Conservation (phyloP, 2,888 invertebrate species). For the Charanyca ferruginea region DNA sequence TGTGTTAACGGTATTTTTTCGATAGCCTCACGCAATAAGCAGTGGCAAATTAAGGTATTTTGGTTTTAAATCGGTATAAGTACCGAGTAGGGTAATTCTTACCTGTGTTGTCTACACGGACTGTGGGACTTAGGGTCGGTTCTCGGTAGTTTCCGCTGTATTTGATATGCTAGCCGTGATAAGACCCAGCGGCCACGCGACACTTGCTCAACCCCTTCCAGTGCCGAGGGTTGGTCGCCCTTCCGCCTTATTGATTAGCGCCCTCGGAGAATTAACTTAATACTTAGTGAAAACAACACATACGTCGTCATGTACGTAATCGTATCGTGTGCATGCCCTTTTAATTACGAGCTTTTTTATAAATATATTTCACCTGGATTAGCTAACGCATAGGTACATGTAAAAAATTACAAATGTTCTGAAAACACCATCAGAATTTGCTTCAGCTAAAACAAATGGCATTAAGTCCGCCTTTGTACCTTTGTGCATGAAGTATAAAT, state of each 20-base stretch:
- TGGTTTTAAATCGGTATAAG: slow-evolving; percentile 28
- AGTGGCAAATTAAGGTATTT: slow-evolving; percentile 37
- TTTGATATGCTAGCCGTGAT: slow-evolving; percentile 89
- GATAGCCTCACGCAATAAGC: slow-evolving; percentile 26
- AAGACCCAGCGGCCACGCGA: slow-evolving; percentile 86
- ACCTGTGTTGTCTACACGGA: slow-evolving; percentile 57
- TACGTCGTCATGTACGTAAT: slow-evolving; percentile 46
- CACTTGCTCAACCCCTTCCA: slow-evolving; percentile 88
- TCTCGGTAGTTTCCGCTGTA: slow-evolving; percentile 80
- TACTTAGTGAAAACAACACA: slow-evolving; percentile 79
- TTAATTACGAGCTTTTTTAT: slow-evolving; percentile 1
- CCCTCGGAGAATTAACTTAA: slow-evolving; percentile 81
- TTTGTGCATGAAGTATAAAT: too few relatives aligned
- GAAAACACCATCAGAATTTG: neutral
- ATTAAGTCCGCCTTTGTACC: too few relatives aligned
- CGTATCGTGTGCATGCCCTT: neutral
- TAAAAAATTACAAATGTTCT: neutral
- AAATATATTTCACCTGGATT: neutral
- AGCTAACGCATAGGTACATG: too few relatives aligned
- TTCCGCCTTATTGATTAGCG: slow-evolving; percentile 89
- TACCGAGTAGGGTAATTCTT: slow-evolving; percentile 48
- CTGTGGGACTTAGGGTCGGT: slow-evolving; percentile 76
- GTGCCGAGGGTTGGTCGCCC: slow-evolving; percentile 85
- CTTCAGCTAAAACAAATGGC: slow-evolving; percentile 1
- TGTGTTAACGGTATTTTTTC: slow-evolving; percentile 37